These are phyloP conservation scores for Phoxinus dragarum DNA, from an alignment of 2,797 vertebrate species.

Conservation along the genomic window DNA sequence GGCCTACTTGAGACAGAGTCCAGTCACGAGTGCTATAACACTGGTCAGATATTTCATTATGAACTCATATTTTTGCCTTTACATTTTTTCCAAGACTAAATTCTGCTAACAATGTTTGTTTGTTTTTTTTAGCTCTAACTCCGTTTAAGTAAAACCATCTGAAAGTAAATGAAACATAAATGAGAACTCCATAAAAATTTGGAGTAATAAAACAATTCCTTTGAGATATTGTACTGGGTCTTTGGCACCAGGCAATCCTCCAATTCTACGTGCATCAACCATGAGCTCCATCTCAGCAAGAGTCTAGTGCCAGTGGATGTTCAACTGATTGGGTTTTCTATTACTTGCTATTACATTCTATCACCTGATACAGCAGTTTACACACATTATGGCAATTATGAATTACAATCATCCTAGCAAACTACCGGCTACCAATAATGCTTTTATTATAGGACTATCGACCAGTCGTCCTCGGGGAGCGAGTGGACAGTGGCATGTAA, in stretches of 20 bases:
- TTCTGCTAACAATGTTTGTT: not conserved
- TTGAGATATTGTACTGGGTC: not conserved
- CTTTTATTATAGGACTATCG: conserved; percentile 60
- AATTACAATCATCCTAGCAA: conserved; percentile 59
- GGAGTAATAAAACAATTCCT: not conserved
- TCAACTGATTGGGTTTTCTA: conserved; percentile 53
- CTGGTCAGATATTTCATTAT: not conserved
- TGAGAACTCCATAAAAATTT: not conserved
- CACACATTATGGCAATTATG: conserved; percentile 58
- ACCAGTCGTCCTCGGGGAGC: conserved; percentile 47
- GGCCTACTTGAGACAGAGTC: not conserved
- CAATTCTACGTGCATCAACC: not conserved
- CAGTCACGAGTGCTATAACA: not conserved
- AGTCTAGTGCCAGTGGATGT: conserved; percentile 24
- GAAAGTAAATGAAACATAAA: not conserved
- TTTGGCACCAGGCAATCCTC: not conserved
- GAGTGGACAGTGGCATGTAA: conserved; percentile 54
- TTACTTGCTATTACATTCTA: conserved; percentile 46
- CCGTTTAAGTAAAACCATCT: not conserved
- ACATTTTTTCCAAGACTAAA: not conserved
- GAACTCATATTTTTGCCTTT: not conserved
- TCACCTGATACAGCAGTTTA: conserved; percentile 51
- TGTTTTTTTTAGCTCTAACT: not conserved
- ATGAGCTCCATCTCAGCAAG: conserved; percentile 4
- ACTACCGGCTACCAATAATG: conserved; percentile 49